A percentile compares a stretch with the other conserved stretches of the same genome.
phyloP scores from a whole-genome alignment of 2,888 invertebrate genomes.

The Leptopilina myrica region DNA sequence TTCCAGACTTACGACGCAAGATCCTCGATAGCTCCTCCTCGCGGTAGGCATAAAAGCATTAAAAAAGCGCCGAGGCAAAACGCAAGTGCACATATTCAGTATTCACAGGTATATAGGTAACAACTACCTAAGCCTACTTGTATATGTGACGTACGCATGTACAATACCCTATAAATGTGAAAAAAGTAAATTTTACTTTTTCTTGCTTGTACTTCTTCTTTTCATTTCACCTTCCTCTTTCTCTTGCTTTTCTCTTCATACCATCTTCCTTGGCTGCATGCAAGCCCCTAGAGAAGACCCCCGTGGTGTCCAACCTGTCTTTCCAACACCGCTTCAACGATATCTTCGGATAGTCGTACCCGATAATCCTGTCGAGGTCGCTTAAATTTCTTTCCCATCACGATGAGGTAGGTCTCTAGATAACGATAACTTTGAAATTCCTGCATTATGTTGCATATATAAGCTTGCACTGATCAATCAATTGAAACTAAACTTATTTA shows the following conservation, averaged over 20 bases:
- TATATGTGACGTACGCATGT: constrained; percentile 47
- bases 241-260: constrained; percentile 51
- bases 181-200: constrained; percentile 40
- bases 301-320: constrained; percentile 75
- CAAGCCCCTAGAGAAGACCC: constrained; percentile 68
- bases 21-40: constrained; percentile 75
- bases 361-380: constrained; percentile 60
- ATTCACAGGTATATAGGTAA: constrained; percentile 49
- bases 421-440: constrained; percentile 25
- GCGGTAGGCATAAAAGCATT: constrained; percentile 76
- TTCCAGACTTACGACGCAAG: constrained; percentile 77
- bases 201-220: constrained; percentile 18
- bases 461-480: constrained; percentile 17
- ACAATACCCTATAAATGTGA: constrained; percentile 42
- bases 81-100: constrained; percentile 64
- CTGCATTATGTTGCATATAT: constrained; percentile 13
- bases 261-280: constrained; percentile 61
- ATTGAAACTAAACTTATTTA: not conserved
- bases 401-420: constrained; percentile 39
- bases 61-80: constrained; percentile 62
- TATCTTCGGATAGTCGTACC: constrained; percentile 47
- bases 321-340: constrained; percentile 69
- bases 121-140: constrained; percentile 45
- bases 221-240: constrained; percentile 42
- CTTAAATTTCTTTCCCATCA: constrained; percentile 52